Evolutionary conservation across 1,140 invertebrate species (phyloP).

Genomic region (Rhyacophila brunnea): DNA sequence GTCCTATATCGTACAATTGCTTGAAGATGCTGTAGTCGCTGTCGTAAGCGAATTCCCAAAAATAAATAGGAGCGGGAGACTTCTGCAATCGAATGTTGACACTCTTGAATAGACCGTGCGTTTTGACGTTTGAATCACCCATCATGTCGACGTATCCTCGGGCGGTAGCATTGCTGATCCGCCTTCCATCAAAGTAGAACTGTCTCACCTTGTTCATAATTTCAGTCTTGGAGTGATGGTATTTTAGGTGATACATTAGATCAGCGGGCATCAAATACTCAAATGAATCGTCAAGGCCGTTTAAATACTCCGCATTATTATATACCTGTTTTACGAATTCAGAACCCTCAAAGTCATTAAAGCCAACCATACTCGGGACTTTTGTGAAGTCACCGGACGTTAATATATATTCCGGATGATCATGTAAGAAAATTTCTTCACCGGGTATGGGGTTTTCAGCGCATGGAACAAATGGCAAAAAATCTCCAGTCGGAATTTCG

Average conservation of each 20-base stretch:
- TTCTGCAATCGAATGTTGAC: not conserved
- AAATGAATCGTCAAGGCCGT: not conserved
- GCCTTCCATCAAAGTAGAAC: constrained; percentile 32
- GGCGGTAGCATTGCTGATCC: constrained; percentile 25
- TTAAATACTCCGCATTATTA: not conserved
- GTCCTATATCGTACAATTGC: constrained; percentile 39
- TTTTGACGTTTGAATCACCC: constrained; percentile 5
- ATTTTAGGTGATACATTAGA: not conserved
- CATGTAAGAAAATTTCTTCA: constrained; percentile 23
- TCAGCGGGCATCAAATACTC: not conserved
- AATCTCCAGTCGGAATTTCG: constrained; percentile 33
- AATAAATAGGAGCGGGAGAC: constrained; percentile 12
- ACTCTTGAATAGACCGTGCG: not conserved
- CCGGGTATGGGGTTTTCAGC: constrained; percentile 22
- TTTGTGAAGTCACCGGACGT: constrained; percentile 28
- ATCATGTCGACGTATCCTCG: constrained; percentile 13
- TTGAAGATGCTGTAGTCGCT: constrained; percentile 41
- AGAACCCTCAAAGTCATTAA: constrained; percentile 28
- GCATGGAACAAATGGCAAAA: not conserved
- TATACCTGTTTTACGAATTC: constrained; percentile 2
- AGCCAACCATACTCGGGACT: constrained; percentile 32
- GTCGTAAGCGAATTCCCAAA: constrained; percentile 42
- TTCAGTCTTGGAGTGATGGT: not conserved
- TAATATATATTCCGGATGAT: constrained; percentile 24
- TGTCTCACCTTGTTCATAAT: constrained; percentile 8